Percentiles rank a stretch among this genome's conserved stretches.
Conservation (phyloP, 2,888 invertebrate genomes). For the Tipula helvola region DNA sequence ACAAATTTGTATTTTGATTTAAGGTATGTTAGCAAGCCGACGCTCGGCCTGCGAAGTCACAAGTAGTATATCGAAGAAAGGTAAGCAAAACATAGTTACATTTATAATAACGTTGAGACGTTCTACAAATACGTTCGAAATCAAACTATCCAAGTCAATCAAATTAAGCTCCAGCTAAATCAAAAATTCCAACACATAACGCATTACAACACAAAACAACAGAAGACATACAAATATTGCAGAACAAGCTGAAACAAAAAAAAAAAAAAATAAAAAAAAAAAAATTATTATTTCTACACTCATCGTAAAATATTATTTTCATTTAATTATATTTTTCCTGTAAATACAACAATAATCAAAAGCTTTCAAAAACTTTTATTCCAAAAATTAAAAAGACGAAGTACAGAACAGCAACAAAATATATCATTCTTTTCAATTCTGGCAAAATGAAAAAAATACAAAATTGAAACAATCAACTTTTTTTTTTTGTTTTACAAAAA, state of each 20-base stretch:
- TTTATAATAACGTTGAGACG: too few species aligned
- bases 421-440: background rate
- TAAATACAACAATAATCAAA: background rate
- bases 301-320: background rate
- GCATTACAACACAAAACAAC: background rate
- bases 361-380: background rate
- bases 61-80: too few species aligned
- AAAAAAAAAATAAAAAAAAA: background rate
- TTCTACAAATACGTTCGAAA: too few species aligned
- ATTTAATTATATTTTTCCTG: background rate
- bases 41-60: too few species aligned
- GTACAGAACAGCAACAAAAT: background rate
- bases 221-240: background rate
- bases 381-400: background rate
- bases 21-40: too few species aligned
- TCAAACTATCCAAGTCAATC: too few species aligned
- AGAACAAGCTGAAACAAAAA: too few species aligned
- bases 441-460: background rate
- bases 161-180: background rate
- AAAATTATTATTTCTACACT: background rate
- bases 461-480: background rate
- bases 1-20: too few species aligned
- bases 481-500: background rate
- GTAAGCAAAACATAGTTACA: too few species aligned
- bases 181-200: background rate